phyloP scores from a whole-genome alignment of 2,113 vertebrate species.

The Dascyllus trimaculatus region DNA sequence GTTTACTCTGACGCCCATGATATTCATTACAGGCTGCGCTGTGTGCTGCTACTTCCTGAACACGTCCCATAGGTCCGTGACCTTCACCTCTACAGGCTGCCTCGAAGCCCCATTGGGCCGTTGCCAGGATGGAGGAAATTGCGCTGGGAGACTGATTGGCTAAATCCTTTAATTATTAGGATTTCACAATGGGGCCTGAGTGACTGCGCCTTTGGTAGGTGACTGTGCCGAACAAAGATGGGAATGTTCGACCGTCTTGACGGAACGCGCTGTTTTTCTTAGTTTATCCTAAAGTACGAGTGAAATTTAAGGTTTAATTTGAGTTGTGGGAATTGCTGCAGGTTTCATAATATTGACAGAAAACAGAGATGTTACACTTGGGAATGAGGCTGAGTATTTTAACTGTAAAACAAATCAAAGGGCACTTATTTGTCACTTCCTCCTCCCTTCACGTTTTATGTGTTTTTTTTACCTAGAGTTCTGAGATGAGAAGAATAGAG shows the following conservation, averaged over 20 bases:
- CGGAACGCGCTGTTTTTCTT: slow-evolving; percentile 29
- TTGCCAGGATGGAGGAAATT: slow-evolving; percentile 79
- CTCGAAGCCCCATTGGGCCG: slow-evolving; percentile 74
- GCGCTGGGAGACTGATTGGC: slow-evolving; percentile 77
- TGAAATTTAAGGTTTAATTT: slow-evolving; percentile 60
- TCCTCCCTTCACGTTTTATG: slow-evolving; percentile 35
- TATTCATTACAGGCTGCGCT: slow-evolving; percentile 80
- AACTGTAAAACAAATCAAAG: slow-evolving; percentile 65
- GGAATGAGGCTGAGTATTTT: slow-evolving; percentile 50
- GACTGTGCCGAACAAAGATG: slow-evolving; percentile 52
- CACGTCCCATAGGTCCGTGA: slow-evolving; percentile 76
- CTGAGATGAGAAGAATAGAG: slow-evolving; percentile 35
- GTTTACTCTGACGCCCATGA: slow-evolving; percentile 79
- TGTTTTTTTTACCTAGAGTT: slow-evolving; percentile 51
- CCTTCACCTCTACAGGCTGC: slow-evolving; percentile 75
- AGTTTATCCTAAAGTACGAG: slow-evolving; percentile 28
- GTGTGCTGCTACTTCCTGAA: slow-evolving; percentile 80
- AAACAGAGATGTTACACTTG: slow-evolving; percentile 34
- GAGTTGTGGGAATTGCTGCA: slow-evolving; percentile 29
- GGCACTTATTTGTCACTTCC: slow-evolving; percentile 65
- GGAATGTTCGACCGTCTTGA: slow-evolving; percentile 35
- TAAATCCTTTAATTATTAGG: slow-evolving; percentile 80
- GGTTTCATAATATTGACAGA: slow-evolving; percentile 71
- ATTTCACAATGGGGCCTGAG: slow-evolving; percentile 70
- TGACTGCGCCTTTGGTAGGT: slow-evolving; percentile 47